A percentile compares a stretch with the other conserved stretches of the same genome.
Evolutionary conservation across 2,797 vertebrate species (phyloP).

Genomic region (Euthynnus affinis): DNA sequence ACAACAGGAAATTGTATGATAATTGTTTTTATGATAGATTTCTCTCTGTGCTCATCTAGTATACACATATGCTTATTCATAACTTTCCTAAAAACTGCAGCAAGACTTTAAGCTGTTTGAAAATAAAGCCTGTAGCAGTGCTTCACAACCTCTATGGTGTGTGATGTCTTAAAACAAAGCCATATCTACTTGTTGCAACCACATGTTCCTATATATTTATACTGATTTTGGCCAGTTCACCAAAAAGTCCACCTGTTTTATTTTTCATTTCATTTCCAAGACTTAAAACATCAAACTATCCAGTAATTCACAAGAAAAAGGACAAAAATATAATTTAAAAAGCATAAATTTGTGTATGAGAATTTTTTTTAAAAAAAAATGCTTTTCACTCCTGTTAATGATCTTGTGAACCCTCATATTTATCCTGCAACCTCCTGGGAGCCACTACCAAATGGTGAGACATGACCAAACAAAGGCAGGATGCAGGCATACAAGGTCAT

Average conservation of each 20-base stretch:
- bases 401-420: too few species aligned
- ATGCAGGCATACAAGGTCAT: neutral
- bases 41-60: neutral
- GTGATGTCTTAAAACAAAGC: neutral
- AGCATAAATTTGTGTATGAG: neutral
- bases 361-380: neutral
- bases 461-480: neutral
- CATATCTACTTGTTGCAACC: too few species aligned
- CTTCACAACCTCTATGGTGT: neutral
- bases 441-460: neutral
- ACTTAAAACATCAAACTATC: neutral
- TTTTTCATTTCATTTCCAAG: neutral
- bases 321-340: too few species aligned
- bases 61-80: neutral
- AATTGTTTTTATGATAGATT: neutral
- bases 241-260: neutral
- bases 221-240: too few species aligned
- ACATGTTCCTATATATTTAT: neutral
- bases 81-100: neutral
- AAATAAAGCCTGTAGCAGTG: too few species aligned
- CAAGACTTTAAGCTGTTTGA: neutral
- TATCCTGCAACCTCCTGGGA: neutral
- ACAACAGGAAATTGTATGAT: neutral
- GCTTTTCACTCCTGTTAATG: too few species aligned
- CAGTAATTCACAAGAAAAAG: neutral